A percentile compares a stretch with the other conserved stretches of the same genome.
Evolutionary conservation across 53 echinoderm and acorn worm genomes (phyloP).

Genomic region (Astropecten irregularis): DNA sequence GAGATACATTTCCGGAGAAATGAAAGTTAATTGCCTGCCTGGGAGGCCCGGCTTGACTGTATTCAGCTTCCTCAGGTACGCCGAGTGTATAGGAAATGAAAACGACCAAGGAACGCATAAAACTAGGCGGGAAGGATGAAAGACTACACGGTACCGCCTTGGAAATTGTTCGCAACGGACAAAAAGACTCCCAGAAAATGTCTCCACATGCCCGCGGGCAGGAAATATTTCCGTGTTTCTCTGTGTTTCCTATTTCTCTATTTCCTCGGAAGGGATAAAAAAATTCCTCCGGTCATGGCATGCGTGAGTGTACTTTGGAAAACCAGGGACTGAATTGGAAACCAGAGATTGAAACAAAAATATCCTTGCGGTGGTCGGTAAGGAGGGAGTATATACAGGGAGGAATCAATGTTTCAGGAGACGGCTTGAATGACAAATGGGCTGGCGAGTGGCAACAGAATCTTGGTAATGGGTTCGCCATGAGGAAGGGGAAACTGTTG

Average conservation of each 20-base stretch:
- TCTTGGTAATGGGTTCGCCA: constrained; percentile 42
- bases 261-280: too few relatives aligned
- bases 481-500: not conserved
- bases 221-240: constrained; percentile 27
- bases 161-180: constrained; percentile 17
- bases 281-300: too few relatives aligned
- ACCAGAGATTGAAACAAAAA: constrained; percentile 42
- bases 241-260: not conserved
- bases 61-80: constrained; percentile 1
- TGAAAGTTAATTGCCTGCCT: constrained; percentile 48
- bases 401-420: constrained; percentile 38
- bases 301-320: too few relatives aligned
- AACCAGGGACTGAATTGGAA: too few relatives aligned
- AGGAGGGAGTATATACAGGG: not conserved
- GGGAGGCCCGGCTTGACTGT: not conserved
- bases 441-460: constrained; percentile 18
- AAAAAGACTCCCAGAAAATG: not conserved
- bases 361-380: constrained; percentile 7
- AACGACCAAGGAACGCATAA: not conserved
- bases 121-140: not conserved
- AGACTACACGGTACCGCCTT: not conserved
- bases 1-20: constrained; percentile 4
- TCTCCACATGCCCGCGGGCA: not conserved
- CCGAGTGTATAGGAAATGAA: not conserved
- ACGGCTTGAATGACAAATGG: constrained; percentile 44